Base-by-base conservation (phyloP, 2,888 invertebrate genomes). In the Drosophila mimetica region DNA sequence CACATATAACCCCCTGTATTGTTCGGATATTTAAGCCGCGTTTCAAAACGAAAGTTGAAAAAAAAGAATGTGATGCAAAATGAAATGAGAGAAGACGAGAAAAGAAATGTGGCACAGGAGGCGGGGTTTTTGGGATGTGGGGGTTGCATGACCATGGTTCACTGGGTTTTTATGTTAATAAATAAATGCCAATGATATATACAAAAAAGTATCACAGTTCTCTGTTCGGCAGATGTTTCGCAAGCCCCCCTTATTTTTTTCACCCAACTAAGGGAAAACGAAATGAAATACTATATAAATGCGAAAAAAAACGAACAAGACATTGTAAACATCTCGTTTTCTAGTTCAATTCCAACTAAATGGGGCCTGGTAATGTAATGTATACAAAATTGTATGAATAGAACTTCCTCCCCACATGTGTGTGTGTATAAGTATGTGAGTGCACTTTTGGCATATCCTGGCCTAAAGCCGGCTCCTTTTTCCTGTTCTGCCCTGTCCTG, bases 151-250 rank as follows among this genome's bases (percentile, higher is more conserved):
- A 36, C 48, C 86, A 86, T 86, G 83, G 88, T 80, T 89, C 89
- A 89, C 80, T 89, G 88, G 76, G 75, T 89, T 87, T 89, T 80
- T 86, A 82, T 89, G 89, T 81, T 89, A 89, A 89, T 89, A 79
- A 83, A 78, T 76, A 85, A 85, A 85, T 85, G 73, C 71, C 71
- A 71, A 61, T 67, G 66, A 64, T 67, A 63, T 32, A 61, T 41
- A 36, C 36, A 11, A 37, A 11, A 37, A 52, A 44, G 37, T 51
- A 67, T 54, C 42, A 39, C 20, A 14, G 47, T 44, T 41, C 64
- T 53, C 64, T 53, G 53, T 42, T 64, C 44, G 14, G 51, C 60
- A 55, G 48, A 61, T 70, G 61, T 53, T 54, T 53, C 28, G n/a
- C 32, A 20, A 28, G 4, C 20, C 61, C 34, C 18, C 13, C 11